Base-by-base conservation (phyloP, 2,113 vertebrate species). In the Sapajus apella region DNA sequence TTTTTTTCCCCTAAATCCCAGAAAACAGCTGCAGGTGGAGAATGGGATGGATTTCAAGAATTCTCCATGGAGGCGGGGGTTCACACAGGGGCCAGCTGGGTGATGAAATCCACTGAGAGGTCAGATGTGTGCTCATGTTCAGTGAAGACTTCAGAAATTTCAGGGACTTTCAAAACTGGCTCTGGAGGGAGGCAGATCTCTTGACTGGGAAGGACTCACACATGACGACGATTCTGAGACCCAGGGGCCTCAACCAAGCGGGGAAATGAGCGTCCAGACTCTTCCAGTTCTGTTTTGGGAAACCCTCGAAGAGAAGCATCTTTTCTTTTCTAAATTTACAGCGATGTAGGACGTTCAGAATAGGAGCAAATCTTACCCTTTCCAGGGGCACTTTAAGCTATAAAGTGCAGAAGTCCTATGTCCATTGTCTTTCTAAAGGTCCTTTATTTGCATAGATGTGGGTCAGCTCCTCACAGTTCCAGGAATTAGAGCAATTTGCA, bases 1-100 rank as follows among this genome's bases (percentile, higher is more conserved):
- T 37, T 80, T 64, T 68, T 83, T 82, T 37, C 1, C 21, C 75
- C 45, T 88, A 56, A 83, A 89, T 95, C 83, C 80, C 96, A 96
- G 95, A 85, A 95, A 97, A 97, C 97, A 97, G 95, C 97, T 98
- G 97, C 95, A 98, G 97, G 97, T 97, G 95, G 96, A 94, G 80
- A 45, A 75, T 2, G 95, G 96, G 83, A 91, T 92, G 76, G 94
- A 95, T 97, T 97, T 98, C 92, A 84, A 85, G 87, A 95, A 97
- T 97, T 98, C 96, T 97, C 92, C 90, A 90, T 92, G 95, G 97
- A 97, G 68, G 84, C 96, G 56, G 56, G 52, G 76, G 95, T 97
- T 97, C 97, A 97, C 84, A 97, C 95, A 81, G 92, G 84, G 97
- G 97, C 95, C 97, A 97, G 97, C 95, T 97, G 97, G 96, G 97